phyloP scores from a whole-genome alignment of 2,888 invertebrate genomes.

The Anoncus sp. region DNA sequence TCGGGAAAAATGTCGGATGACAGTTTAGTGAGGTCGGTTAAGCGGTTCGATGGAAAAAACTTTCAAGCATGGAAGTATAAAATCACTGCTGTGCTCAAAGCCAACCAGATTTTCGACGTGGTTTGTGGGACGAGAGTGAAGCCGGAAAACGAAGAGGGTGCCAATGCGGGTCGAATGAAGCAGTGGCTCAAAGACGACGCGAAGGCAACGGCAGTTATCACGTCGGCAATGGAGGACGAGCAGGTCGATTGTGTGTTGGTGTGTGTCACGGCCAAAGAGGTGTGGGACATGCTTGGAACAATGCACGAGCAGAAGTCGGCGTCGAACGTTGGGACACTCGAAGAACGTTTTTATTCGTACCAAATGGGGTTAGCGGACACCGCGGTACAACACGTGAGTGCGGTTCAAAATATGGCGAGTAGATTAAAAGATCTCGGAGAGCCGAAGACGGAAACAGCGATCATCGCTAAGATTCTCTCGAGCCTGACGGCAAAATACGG shows the following conservation, averaged over 20 bases:
- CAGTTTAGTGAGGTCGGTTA: slow-evolving; percentile 33
- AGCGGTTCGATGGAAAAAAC: slow-evolving; percentile 49
- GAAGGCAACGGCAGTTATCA: slow-evolving; percentile 50
- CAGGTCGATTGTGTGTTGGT: slow-evolving; percentile 45
- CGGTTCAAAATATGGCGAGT: slow-evolving; percentile 68
- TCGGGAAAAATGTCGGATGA: slow-evolving; percentile 57
- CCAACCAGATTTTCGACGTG: slow-evolving; percentile 57
- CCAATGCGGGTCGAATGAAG: slow-evolving; percentile 41
- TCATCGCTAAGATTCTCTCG: slow-evolving; percentile 51
- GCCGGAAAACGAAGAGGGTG: slow-evolving; percentile 40
- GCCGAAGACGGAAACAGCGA: slow-evolving; percentile 27
- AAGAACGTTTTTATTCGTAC: slow-evolving; percentile 36
- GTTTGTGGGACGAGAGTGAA: slow-evolving; percentile 43
- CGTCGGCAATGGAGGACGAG: slow-evolving; percentile 50
- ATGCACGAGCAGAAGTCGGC: slow-evolving; percentile 68
- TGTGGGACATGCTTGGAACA: slow-evolving; percentile 65
- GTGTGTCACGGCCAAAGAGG: slow-evolving; percentile 63
- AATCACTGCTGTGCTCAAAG: slow-evolving; percentile 38
- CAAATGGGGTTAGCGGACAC: slow-evolving; percentile 61
- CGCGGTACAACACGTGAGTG: slow-evolving; percentile 69
- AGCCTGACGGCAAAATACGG: slow-evolving; percentile 40
- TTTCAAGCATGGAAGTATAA: slow-evolving; percentile 54
- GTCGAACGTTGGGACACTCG: slow-evolving; percentile 44
- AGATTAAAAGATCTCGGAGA: slow-evolving; percentile 46
- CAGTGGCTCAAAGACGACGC: slow-evolving; percentile 52